phyloP scores from a whole-genome alignment of 2,888 invertebrate genomes.

The Philaethria dido region DNA sequence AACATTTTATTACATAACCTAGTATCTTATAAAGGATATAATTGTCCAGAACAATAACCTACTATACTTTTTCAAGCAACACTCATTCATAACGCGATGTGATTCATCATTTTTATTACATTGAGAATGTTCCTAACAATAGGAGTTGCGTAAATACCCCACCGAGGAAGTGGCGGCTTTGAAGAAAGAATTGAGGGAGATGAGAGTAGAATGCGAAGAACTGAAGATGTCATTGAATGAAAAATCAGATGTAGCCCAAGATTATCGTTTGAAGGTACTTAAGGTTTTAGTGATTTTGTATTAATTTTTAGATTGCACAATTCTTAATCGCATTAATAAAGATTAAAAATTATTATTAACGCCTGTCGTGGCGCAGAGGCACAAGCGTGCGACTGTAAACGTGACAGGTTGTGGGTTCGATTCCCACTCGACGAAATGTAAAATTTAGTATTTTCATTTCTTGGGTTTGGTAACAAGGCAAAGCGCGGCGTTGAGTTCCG shows the following conservation, averaged over 20 bases:
- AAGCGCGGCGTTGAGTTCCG: no score
- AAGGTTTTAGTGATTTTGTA: not conserved
- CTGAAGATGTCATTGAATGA: slow-evolving; percentile 61
- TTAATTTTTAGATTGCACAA: no score
- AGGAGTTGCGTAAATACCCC: slow-evolving; percentile 60
- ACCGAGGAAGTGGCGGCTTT: slow-evolving; percentile 59
- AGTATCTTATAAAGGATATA: not conserved
- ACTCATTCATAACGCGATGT: not conserved
- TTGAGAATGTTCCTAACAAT: slow-evolving; percentile 37
- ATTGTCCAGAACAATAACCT: not conserved
- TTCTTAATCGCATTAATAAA: no score
- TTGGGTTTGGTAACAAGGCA: no score
- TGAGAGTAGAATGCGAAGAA: slow-evolving; percentile 69
- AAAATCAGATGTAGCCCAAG: slow-evolving; percentile 69
- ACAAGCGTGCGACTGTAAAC: no score
- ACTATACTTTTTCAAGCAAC: not conserved
- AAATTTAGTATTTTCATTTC: no score
- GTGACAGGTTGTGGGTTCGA: no score
- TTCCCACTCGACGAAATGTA: no score
- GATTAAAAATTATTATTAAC: no score
- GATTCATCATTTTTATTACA: not conserved
- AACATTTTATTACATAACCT: not conserved
- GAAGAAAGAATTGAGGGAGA: slow-evolving; percentile 62
- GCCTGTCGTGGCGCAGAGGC: no score
- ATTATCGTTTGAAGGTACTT: slow-evolving; percentile 66